Conservation (phyloP, 2,113 vertebrate genomes). For the Hippocampus abdominalis region DNA sequence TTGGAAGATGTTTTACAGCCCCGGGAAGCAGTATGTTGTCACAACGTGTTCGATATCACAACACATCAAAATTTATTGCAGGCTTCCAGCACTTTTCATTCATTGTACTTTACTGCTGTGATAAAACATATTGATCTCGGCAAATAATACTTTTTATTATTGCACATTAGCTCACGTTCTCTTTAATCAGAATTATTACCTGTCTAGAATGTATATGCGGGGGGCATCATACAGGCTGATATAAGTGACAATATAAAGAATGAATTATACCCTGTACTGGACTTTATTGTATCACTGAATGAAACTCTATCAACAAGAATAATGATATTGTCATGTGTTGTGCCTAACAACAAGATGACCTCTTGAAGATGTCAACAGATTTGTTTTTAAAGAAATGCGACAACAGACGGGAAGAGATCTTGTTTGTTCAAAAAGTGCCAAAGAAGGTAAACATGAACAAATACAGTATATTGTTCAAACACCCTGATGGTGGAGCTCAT, state of each 20-base stretch:
- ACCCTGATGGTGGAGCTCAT: not conserved
- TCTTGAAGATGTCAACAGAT: slow-evolving; percentile 34
- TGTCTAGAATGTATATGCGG: slow-evolving; percentile 48
- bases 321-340: slow-evolving; percentile 44
- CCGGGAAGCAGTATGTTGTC: slow-evolving; percentile 63
- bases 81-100: slow-evolving; percentile 66
- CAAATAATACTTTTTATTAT: slow-evolving; percentile 76
- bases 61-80: slow-evolving; percentile 69
- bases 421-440: not conserved
- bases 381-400: slow-evolving; percentile 34
- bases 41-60: slow-evolving; percentile 71
- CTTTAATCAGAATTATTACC: slow-evolving; percentile 68
- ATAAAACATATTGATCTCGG: slow-evolving; percentile 68
- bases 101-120: slow-evolving; percentile 69
- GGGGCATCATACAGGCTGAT: slow-evolving; percentile 40
- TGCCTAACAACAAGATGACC: slow-evolving; percentile 46
- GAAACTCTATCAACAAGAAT: slow-evolving; percentile 34
- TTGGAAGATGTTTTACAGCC: slow-evolving; percentile 71
- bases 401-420: not conserved
- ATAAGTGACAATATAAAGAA: slow-evolving; percentile 31
- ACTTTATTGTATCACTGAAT: slow-evolving; percentile 45
- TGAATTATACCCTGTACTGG: slow-evolving; percentile 28
- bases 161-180: slow-evolving; percentile 66
- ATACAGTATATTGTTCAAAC: not conserved
- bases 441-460: not conserved